A percentile compares a stretch with the other conserved stretches of the same genome.
These are phyloP conservation scores for Hippocampus comes DNA, from an alignment of 2,113 vertebrate genomes.

Conservation along the genomic window DNA sequence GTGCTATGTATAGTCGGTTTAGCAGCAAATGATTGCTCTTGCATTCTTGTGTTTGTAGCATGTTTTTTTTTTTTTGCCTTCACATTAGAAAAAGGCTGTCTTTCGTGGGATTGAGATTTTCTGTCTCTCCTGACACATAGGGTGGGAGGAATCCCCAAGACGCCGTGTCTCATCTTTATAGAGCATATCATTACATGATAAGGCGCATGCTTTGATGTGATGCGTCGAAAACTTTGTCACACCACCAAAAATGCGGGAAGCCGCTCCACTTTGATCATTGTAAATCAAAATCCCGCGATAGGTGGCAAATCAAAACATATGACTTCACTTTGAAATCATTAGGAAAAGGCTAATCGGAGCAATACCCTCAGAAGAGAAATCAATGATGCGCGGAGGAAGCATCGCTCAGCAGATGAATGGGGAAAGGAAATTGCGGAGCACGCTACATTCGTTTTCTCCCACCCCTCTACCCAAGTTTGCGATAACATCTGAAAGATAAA, in stretches of 20 bases:
- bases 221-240: slow-evolving; percentile 37
- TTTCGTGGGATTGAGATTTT: slow-evolving; percentile 16
- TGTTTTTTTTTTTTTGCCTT: slow-evolving; percentile 3
- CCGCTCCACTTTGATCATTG: slow-evolving; percentile 60
- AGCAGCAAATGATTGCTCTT: slow-evolving; percentile 21
- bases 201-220: slow-evolving; percentile 59
- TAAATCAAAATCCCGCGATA: slow-evolving; percentile 63
- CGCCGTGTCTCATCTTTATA: slow-evolving; percentile 38
- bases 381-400: slow-evolving; percentile 16
- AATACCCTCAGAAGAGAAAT: slow-evolving; percentile 33
- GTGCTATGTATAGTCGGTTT: slow-evolving; percentile 43
- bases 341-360: slow-evolving; percentile 52
- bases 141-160: background rate
- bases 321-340: slow-evolving; percentile 64
- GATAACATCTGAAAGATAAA: slow-evolving; percentile 63
- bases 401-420: slow-evolving; percentile 36
- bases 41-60: background rate
- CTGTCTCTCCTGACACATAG: background rate
- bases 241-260: slow-evolving; percentile 46
- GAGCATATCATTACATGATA: slow-evolving; percentile 51
- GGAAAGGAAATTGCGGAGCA: slow-evolving; percentile 33
- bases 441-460: slow-evolving; percentile 41
- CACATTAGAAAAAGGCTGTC: slow-evolving; percentile 9
- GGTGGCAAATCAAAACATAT: slow-evolving; percentile 66
- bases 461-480: slow-evolving; percentile 46